A percentile compares a stretch with the other conserved stretches of the same genome.
phyloP scores from a whole-genome alignment of 2,113 vertebrate genomes.

The Macheiramphus alcinus region DNA sequence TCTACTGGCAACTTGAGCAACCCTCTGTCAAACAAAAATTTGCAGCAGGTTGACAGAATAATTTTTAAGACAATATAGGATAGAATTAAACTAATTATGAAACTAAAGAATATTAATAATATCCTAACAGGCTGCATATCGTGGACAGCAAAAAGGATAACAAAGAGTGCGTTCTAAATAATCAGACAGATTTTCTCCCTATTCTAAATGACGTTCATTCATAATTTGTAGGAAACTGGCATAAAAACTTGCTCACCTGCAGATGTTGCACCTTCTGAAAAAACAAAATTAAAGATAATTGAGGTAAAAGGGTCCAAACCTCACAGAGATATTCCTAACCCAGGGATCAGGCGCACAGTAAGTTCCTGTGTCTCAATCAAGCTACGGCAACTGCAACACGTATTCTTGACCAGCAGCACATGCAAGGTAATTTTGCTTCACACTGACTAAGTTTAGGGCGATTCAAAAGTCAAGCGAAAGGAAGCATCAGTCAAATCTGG shows the following conservation, averaged over 20 bases:
- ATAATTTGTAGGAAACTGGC: not conserved
- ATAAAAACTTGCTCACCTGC: not conserved
- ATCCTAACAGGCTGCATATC: not conserved
- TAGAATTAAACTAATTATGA: not conserved
- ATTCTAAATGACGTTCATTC: not conserved
- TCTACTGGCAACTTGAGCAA: not conserved
- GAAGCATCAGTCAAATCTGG: not conserved
- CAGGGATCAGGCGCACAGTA: not conserved
- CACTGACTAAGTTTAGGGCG: not conserved
- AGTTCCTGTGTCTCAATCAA: not conserved
- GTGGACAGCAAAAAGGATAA: not conserved
- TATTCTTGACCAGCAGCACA: not conserved
- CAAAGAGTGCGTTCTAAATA: not conserved
- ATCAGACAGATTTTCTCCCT: not conserved
- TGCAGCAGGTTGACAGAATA: not conserved
- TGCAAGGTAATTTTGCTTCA: not conserved
- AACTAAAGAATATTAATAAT: not conserved
- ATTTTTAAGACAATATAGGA: not conserved
- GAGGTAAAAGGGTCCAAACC: not conserved
- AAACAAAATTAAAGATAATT: not conserved
- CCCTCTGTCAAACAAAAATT: not conserved
- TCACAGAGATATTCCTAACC: not conserved
- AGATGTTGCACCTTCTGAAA: not conserved
- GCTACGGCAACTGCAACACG: not conserved
- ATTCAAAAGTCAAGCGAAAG: not conserved